phyloP scores from a whole-genome alignment of 2,797 vertebrate species.

The Gastrophryne carolinensis region DNA sequence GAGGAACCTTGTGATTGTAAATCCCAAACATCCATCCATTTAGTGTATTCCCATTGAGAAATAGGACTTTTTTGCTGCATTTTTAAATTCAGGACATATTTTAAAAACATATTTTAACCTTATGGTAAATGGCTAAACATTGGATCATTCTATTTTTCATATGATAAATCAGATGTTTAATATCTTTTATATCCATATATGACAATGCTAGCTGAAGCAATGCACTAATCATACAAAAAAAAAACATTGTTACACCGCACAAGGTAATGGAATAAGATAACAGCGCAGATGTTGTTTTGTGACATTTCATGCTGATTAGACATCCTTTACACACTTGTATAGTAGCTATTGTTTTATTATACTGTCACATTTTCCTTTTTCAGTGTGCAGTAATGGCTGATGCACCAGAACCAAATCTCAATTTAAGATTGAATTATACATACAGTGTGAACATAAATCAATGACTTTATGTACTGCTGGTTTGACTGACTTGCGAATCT shows the following conservation, averaged over 20 bases:
- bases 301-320: background rate
- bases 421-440: conserved; percentile 6
- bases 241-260: background rate
- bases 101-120: no score
- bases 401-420: background rate
- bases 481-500: conserved; percentile 8
- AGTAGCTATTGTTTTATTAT: background rate
- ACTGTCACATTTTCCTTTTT: background rate
- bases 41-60: no score
- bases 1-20: no score
- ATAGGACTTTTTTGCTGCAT: no score
- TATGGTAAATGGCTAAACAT: no score
- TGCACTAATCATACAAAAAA: no score
- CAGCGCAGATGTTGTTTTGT: background rate
- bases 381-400: background rate
- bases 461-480: background rate
- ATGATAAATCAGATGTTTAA: no score
- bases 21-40: no score
- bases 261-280: background rate
- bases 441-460: background rate
- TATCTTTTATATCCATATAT: no score
- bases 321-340: background rate
- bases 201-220: no score
- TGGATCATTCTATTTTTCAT: no score
- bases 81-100: no score